Percentiles rank a stretch among this genome's conserved stretches.
phyloP scores from a whole-genome alignment of 2,888 invertebrate species.

The Dryobota labecula region DNA sequence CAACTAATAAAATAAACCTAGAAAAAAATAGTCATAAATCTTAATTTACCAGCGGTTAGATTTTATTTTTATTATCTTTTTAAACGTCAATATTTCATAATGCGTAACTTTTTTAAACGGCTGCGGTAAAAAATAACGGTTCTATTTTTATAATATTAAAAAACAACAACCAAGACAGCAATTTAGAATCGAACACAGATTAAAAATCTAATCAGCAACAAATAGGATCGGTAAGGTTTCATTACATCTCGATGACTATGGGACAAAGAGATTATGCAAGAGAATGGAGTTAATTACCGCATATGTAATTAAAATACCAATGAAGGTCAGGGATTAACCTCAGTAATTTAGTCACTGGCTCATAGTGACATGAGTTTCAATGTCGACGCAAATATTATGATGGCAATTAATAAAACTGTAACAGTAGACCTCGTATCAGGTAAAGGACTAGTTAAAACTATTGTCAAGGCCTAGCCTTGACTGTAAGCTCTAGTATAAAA shows the following conservation, averaged over 20 bases:
- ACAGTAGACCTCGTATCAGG: conserved; percentile 50
- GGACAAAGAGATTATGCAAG: conserved; percentile 42
- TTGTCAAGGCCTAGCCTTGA: conserved; percentile 52
- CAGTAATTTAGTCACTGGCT: conserved; percentile 49
- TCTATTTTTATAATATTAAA: conserved; percentile 30
- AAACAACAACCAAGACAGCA: conserved; percentile 23
- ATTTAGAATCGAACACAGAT: conserved; percentile 27
- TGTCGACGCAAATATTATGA: conserved; percentile 49
- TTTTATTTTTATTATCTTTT: conserved; percentile 43
- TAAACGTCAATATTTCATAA: conserved; percentile 39
- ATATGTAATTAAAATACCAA: conserved; percentile 60
- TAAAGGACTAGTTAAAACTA: conserved; percentile 52
- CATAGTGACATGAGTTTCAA: conserved; percentile 53
- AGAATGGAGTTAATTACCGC: conserved; percentile 35
- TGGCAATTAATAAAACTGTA: conserved; percentile 58
- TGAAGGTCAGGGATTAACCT: conserved; percentile 58
- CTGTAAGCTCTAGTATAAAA: conserved; percentile 1
- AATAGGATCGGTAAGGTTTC: conserved; percentile 22
- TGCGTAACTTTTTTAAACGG: conserved; percentile 34
- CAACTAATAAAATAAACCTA: conserved; percentile 52
- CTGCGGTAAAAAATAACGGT: conserved; percentile 23
- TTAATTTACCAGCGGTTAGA: conserved; percentile 28
- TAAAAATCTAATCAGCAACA: conserved; percentile 40
- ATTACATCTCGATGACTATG: conserved; percentile 22
- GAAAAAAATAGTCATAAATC: conserved; percentile 53